phyloP scores from a whole-genome alignment of 64 coral and sea anemone genomes.

The Montipora cactus region DNA sequence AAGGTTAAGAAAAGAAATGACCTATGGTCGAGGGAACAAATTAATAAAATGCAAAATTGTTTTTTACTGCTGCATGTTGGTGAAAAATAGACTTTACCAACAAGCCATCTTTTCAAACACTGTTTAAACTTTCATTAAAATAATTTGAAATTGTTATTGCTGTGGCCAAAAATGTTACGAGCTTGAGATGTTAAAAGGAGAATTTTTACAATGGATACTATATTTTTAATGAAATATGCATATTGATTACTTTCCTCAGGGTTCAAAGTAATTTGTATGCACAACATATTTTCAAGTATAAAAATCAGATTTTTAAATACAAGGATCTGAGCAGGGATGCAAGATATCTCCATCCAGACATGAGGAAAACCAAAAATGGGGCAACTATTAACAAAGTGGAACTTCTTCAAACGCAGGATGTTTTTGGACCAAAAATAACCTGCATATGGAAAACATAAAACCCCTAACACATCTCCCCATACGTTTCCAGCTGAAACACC shows the following conservation, averaged over 20 bases:
- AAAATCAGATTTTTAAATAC: not conserved
- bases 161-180: not conserved
- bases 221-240: not conserved
- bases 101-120: not conserved
- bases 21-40: conserved; percentile 14
- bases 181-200: not conserved
- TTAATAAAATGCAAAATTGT: conserved; percentile 18
- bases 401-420: conserved; percentile 16
- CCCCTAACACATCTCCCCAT: not conserved
- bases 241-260: not conserved
- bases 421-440: not conserved
- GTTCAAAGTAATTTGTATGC: not conserved
- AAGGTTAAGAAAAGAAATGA: conserved; percentile 21
- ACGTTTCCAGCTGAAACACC: not conserved
- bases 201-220: not conserved
- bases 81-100: not conserved
- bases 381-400: conserved; percentile 9
- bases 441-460: not conserved
- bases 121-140: not conserved
- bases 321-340: not conserved
- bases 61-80: not conserved
- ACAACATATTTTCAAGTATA: not conserved
- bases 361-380: not conserved
- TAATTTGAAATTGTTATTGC: not conserved
- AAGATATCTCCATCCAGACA: conserved; percentile 17